Conservation (phyloP, 2,113 vertebrate genomes). For the Campylorhamphus procurvoides region DNA sequence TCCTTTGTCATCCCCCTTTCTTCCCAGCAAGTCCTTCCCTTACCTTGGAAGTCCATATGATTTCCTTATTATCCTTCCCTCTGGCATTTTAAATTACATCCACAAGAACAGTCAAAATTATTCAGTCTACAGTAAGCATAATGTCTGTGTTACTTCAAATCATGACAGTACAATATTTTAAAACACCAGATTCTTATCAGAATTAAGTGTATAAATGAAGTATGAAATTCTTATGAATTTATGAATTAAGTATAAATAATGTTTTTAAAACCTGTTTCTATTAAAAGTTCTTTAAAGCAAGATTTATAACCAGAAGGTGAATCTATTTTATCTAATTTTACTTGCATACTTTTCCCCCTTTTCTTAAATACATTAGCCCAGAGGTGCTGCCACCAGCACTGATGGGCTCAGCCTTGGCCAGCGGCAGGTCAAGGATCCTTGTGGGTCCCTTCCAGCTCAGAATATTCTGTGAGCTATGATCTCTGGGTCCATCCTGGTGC, state of each 20-base stretch:
- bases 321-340: background rate
- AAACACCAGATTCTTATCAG: background rate
- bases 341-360: rapidly evolving
- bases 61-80: background rate
- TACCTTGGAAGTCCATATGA: background rate
- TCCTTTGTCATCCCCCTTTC: background rate
- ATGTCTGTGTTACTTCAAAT: background rate
- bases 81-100: background rate
- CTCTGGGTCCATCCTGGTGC: background rate
- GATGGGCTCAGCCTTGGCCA: background rate
- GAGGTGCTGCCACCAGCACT: background rate
- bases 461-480: background rate
- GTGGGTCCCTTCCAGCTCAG: background rate
- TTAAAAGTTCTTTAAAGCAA: background rate
- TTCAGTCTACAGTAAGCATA: background rate
- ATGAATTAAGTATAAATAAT: background rate
- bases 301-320: background rate
- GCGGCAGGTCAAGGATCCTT: background rate
- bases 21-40: background rate
- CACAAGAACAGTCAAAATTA: background rate
- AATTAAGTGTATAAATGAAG: background rate
- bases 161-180: background rate
- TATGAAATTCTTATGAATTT: background rate
- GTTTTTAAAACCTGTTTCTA: background rate
- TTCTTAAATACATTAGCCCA: background rate